Evolutionary conservation across 1,140 invertebrate genomes (phyloP).

Genomic region (Periplaneta americana): DNA sequence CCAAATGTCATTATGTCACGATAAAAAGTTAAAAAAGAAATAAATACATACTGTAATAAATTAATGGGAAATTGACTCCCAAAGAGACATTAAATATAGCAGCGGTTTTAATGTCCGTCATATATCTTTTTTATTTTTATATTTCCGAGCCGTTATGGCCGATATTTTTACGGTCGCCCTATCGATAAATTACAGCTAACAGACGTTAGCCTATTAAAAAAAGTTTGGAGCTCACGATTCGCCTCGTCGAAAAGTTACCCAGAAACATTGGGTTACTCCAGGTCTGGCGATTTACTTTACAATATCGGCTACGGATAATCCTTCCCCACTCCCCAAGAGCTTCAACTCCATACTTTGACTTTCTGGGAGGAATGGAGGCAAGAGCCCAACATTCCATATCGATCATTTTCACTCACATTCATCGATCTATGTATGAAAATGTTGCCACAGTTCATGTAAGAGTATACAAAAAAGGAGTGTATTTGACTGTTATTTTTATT

Average conservation of each 20-base stretch:
- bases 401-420: too few relatives aligned
- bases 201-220: not conserved
- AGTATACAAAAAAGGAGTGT: too few relatives aligned
- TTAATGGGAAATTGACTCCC: conserved; percentile 5
- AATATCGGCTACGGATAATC: too few relatives aligned
- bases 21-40: conserved; percentile 6
- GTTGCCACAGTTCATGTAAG: too few relatives aligned
- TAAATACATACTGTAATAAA: not conserved
- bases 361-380: too few relatives aligned
- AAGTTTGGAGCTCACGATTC: not conserved
- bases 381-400: too few relatives aligned
- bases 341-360: too few relatives aligned
- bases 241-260: not conserved
- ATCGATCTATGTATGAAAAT: too few relatives aligned
- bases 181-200: conserved; percentile 12
- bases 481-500: too few relatives aligned
- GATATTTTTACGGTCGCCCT: conserved; percentile 3
- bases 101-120: conserved; percentile 8
- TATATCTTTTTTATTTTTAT: not conserved
- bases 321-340: too few relatives aligned
- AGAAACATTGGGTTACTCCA: not conserved
- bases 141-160: not conserved
- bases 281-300: too few relatives aligned
- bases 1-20: not conserved
- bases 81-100: conserved; percentile 8